A percentile compares a stretch with the other conserved stretches of the same genome.
Conservation (phyloP, 2,797 vertebrate species). For the Caiman crocodilus region DNA sequence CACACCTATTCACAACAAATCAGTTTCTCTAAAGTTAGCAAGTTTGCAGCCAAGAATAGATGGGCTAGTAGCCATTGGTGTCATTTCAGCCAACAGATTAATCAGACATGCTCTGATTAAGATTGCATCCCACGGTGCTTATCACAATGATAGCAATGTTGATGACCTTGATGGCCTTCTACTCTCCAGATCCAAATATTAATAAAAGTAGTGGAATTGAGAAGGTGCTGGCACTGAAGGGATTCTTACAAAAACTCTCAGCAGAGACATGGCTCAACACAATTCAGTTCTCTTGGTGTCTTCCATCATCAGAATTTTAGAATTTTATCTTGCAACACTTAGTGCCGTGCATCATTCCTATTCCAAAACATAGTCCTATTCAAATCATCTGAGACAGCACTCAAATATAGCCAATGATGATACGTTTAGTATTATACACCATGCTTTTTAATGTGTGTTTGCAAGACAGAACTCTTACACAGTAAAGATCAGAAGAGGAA, state of each 20-base stretch:
- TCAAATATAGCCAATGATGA: background rate
- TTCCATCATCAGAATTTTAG: background rate
- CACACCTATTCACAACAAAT: conserved; percentile 3
- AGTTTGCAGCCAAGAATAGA: conserved; percentile 27
- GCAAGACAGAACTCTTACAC: background rate
- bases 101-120: background rate
- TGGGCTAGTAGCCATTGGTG: background rate
- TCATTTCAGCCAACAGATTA: conserved; percentile 43
- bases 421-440: background rate
- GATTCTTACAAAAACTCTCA: background rate
- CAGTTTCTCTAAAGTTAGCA: conserved; percentile 19
- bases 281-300: background rate
- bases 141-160: background rate
- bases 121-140: background rate
- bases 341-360: background rate
- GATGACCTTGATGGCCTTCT: background rate
- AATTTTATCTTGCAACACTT: background rate
- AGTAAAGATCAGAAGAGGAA: conserved; percentile 12
- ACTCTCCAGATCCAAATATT: background rate
- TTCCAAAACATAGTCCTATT: background rate
- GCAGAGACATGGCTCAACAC: background rate
- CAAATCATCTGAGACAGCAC: background rate
- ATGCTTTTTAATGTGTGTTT: background rate
- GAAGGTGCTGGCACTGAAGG: background rate
- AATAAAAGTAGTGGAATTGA: background rate